Evolutionary conservation across 2,888 invertebrate genomes (phyloP).

Genomic region (Artemia sp.): DNA sequence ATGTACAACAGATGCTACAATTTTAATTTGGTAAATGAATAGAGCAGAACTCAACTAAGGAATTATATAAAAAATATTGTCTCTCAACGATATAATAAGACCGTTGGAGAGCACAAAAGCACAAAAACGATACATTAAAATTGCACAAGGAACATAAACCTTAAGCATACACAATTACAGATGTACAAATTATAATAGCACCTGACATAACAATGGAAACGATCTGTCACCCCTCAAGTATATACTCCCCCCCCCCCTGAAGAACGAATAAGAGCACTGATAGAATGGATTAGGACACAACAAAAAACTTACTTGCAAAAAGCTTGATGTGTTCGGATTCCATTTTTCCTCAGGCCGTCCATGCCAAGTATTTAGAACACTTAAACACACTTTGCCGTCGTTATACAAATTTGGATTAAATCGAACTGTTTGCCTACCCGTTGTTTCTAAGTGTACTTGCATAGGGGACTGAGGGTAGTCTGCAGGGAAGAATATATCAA

Average conservation of each 20-base stretch:
- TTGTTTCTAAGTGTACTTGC: slow-evolving; percentile 77
- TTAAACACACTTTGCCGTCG: slow-evolving; percentile 87
- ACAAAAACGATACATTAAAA: no score
- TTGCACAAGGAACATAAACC: no score
- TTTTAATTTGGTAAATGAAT: no score
- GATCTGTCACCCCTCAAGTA: not conserved
- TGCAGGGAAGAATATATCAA: slow-evolving; percentile 73
- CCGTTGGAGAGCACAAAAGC: no score
- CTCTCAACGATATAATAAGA: no score
- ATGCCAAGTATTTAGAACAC: slow-evolving; percentile 90
- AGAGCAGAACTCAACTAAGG: no score
- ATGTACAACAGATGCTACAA: no score
- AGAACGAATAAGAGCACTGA: slow-evolving; percentile 81
- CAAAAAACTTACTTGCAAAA: slow-evolving; percentile 41
- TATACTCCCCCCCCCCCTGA: no score
- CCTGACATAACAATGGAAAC: no score
- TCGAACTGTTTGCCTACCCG: slow-evolving; percentile 68
- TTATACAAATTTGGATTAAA: slow-evolving; percentile 87
- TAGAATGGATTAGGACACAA: slow-evolving; percentile 50
- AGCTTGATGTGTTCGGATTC: slow-evolving; percentile 88
- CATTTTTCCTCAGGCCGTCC: slow-evolving; percentile 91
- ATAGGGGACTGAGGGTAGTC: slow-evolving; percentile 56
- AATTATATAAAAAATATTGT: no score
- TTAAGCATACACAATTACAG: no score
- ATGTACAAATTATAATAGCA: no score